Conservation (phyloP, 2,888 invertebrate genomes). For the Nipponacmea schrenckii region DNA sequence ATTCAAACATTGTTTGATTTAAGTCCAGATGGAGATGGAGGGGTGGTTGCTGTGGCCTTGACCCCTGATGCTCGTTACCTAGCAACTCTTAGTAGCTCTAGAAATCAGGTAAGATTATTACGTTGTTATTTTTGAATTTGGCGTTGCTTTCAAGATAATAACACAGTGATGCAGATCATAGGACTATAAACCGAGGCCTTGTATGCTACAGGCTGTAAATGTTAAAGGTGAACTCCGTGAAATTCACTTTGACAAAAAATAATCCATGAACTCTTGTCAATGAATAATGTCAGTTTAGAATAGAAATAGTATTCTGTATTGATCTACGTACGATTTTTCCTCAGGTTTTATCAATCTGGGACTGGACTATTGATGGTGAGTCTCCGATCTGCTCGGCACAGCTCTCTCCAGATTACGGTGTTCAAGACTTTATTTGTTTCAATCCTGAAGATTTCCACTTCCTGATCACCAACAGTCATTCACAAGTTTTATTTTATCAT, state of each 20-base stretch:
- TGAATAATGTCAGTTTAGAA: too few species aligned
- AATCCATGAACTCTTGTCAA: too few species aligned
- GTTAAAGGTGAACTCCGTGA: too few species aligned
- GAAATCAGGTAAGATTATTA: conserved; percentile 53
- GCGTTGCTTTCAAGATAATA: too few species aligned
- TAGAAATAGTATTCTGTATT: too few species aligned
- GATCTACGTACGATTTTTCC: too few species aligned
- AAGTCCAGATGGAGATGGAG: conserved; percentile 59
- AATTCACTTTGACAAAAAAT: too few species aligned
- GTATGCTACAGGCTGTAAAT: too few species aligned
- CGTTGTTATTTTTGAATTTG: too few species aligned
- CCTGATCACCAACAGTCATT: conserved; percentile 66
- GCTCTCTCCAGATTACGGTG: conserved; percentile 56
- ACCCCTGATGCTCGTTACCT: conserved; percentile 67
- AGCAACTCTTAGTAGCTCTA: conserved; percentile 64
- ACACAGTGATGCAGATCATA: too few species aligned
- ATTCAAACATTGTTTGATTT: conserved; percentile 67
- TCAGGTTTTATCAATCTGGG: conserved; percentile 66
- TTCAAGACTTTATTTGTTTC: conserved; percentile 63
- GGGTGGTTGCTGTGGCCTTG: conserved; percentile 64
- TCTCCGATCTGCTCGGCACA: conserved; percentile 63
- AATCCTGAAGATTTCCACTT: conserved; percentile 65
- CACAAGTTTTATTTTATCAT: conserved; percentile 66
- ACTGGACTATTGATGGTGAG: conserved; percentile 68
- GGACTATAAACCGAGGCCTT: too few species aligned